These are phyloP conservation scores for Protonemura montana DNA, from an alignment of 2,888 invertebrate genomes.

Conservation along the genomic window DNA sequence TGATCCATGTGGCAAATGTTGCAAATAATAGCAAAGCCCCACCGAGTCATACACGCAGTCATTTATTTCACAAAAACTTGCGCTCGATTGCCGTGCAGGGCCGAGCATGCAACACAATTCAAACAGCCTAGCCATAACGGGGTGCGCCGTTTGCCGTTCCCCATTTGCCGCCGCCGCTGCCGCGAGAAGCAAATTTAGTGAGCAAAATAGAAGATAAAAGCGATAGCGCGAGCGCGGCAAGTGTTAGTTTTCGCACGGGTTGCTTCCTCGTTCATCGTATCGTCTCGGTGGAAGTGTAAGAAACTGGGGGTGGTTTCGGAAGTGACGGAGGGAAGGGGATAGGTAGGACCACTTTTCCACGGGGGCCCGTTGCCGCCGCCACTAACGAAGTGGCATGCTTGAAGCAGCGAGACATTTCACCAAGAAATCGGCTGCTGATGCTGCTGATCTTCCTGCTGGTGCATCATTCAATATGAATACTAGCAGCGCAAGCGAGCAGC, in stretches of 20 bases:
- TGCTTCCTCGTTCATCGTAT: slow-evolving; percentile 18
- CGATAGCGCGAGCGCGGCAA: slow-evolving; percentile 23
- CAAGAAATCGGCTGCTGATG: background rate
- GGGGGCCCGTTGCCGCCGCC: background rate
- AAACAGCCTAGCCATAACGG: no score
- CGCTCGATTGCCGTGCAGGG: no score
- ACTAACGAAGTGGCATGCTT: background rate
- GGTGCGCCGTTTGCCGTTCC: no score
- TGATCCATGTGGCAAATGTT: background rate
- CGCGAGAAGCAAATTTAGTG: background rate
- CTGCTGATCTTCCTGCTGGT: background rate
- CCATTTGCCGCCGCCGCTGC: no score
- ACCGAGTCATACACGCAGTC: background rate
- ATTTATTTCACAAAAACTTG: background rate
- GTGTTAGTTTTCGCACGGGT: slow-evolving; percentile 26
- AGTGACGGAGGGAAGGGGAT: background rate
- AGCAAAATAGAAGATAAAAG: slow-evolving; percentile 32
- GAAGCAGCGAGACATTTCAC: background rate
- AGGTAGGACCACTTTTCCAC: background rate
- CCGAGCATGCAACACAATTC: background rate
- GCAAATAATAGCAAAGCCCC: background rate
- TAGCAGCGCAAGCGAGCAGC: background rate
- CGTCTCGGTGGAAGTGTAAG: background rate
- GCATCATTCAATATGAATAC: background rate
- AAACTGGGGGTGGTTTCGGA: background rate